Evolutionary conservation across 2,113 vertebrate genomes (phyloP).

Genomic region (Bungarus multicinctus): DNA sequence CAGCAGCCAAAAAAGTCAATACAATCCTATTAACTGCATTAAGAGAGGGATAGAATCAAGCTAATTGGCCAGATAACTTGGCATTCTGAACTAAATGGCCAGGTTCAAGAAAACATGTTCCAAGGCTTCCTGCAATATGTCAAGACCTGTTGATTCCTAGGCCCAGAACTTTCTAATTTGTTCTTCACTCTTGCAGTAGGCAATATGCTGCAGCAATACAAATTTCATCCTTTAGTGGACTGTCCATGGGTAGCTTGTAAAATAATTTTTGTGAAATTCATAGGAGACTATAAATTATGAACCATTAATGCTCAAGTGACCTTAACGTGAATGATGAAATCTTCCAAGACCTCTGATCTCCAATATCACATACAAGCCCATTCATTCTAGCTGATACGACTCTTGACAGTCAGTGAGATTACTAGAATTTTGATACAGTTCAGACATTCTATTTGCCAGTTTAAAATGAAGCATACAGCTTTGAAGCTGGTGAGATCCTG

Average conservation of each 20-base stretch:
- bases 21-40: too few species aligned
- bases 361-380: not conserved
- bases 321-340: not conserved
- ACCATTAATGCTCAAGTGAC: not conserved
- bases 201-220: not conserved
- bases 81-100: not conserved
- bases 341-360: not conserved
- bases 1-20: too few species aligned
- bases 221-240: not conserved
- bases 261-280: not conserved
- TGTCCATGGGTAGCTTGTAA: not conserved
- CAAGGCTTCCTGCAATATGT: not conserved
- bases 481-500: not conserved
- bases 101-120: not conserved
- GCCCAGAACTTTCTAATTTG: not conserved
- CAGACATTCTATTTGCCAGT: not conserved
- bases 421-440: not conserved
- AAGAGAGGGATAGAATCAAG: too few species aligned
- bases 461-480: not conserved
- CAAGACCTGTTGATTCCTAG: not conserved
- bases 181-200: not conserved
- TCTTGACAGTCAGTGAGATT: not conserved
- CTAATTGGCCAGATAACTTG: not conserved
- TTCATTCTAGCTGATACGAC: not conserved
- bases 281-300: not conserved